Base-by-base conservation (phyloP, 2,888 invertebrate genomes). In the Troilus luridus region DNA sequence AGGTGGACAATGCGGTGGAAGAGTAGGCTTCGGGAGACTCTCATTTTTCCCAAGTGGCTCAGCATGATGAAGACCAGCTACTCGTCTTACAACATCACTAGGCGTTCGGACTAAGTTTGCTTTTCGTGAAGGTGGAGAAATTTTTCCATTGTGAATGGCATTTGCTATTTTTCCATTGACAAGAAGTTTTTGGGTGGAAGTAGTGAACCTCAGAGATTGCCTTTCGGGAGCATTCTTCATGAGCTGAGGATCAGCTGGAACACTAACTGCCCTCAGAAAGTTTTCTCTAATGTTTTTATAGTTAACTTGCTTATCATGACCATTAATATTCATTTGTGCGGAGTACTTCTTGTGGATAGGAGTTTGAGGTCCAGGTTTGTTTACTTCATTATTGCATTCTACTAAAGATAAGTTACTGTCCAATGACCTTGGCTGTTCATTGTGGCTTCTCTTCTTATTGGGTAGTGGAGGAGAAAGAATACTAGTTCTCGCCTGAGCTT, bases 1-100 rank as follows among this genome's bases (percentile, higher is more conserved):
- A 3, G 93, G 93, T 24, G 93, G 93, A 88, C 93, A 93, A 56
- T 92, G 93, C 12, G 93, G 93, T 67, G 93, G 93, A 64, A 93
- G 91, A 17, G 92, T 92, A n/a, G 92, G 92, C 92, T 88, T 91
- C 11, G 88, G 54, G 56, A 62, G 54, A n/a, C 27, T 59, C 11
- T 90, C 90, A 59, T 90, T 67, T 77, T 77, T 90, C 56, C 67
- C 72, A 67, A 90, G 27, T 7, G 92, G 92, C 59, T 92, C 92
- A 60, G 91, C 91, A 85, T 92, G 92, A 89, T 91, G 91, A 27
- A 90, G 88, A 89, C 88, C 90, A 81, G 91, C 90, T 21, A 92
- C 91, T 56, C 88, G 72, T 54, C 91, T 88, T n/a, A 90, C 91
- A 64, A 90, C 92, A 90, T 92, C 92, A 89, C 91, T 92, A 85